Conservation (phyloP, 2,113 vertebrate genomes). For the Pterocles gutturalis region DNA sequence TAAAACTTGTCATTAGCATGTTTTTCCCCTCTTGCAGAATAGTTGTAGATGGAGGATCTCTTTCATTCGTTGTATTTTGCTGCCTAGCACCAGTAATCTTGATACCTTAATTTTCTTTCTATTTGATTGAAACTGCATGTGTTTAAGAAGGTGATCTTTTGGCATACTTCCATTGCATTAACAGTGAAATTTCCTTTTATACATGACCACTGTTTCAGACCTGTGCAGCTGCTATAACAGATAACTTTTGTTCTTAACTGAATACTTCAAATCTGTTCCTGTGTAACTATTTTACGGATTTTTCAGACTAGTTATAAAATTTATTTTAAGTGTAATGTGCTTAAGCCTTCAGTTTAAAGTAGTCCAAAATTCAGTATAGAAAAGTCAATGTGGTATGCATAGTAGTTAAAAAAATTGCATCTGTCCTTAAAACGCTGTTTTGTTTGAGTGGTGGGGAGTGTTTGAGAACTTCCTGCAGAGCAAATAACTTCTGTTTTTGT, state of each 20-base stretch:
- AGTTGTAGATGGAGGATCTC: conserved; percentile 80
- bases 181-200: conserved; percentile 84
- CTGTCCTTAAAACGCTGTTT: conserved; percentile 77
- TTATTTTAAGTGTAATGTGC: conserved; percentile 66
- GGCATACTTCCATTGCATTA: conserved; percentile 84
- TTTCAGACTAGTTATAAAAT: conserved; percentile 70
- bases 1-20: conserved; percentile 74
- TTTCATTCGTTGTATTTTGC: conserved; percentile 77
- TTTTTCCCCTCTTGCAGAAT: conserved; percentile 82
- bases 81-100: conserved; percentile 80
- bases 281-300: conserved; percentile 76
- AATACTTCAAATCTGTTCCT: conserved; percentile 77
- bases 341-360: conserved; percentile 73
- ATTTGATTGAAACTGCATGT: conserved; percentile 82
- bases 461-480: conserved; percentile 76
- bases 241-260: conserved; percentile 78
- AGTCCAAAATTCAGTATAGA: conserved; percentile 78
- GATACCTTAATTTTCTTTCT: conserved; percentile 78
- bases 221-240: conserved; percentile 81
- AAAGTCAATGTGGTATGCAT: conserved; percentile 74
- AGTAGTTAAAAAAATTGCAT: conserved; percentile 72
- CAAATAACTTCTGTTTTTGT: conserved; percentile 80
- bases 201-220: conserved; percentile 83
- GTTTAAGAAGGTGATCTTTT: conserved; percentile 79
- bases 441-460: conserved; percentile 70